A percentile compares a stretch with the other conserved stretches of the same genome.
Evolutionary conservation across 1,140 invertebrate genomes (phyloP).

Genomic region (Microplitis mediator): DNA sequence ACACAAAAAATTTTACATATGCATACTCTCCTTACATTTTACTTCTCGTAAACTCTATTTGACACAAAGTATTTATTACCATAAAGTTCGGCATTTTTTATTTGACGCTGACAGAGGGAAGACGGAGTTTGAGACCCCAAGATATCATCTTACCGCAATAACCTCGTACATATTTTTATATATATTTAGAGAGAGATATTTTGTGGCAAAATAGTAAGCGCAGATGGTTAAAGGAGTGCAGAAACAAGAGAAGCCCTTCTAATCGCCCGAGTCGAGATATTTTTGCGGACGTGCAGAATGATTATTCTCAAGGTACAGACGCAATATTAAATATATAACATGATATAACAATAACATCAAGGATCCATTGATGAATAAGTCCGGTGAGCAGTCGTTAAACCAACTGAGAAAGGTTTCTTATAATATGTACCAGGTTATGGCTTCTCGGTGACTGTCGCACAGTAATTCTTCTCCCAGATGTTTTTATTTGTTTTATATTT

Average conservation of each 20-base stretch:
- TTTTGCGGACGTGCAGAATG: conserved; percentile 9
- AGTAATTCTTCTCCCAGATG: not conserved
- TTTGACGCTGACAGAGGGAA: conserved; percentile 49
- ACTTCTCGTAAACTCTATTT: no score
- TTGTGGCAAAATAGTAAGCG: not conserved
- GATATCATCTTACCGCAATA: conserved; percentile 30
- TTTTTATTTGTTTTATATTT: no score
- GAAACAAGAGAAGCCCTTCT: conserved; percentile 11
- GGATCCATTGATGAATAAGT: conserved; percentile 49
- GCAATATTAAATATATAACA: no score
- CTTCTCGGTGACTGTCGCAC: conserved; percentile 1
- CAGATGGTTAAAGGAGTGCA: conserved; percentile 7
- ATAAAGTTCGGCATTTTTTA: not conserved
- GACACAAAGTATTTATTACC: not conserved
- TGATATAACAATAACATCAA: not conserved
- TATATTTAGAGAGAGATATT: no score
- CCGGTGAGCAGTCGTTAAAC: conserved; percentile 32
- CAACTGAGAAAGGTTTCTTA: conserved; percentile 23
- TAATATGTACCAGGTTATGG: not conserved
- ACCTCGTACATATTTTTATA: not conserved
- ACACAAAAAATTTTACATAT: not conserved
- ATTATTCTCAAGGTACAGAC: not conserved
- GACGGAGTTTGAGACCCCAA: conserved; percentile 1
- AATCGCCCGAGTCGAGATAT: not conserved
- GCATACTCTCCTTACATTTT: no score